These are phyloP conservation scores for Acleris literana DNA, from an alignment of 2,888 invertebrate species.

Conservation along the genomic window DNA sequence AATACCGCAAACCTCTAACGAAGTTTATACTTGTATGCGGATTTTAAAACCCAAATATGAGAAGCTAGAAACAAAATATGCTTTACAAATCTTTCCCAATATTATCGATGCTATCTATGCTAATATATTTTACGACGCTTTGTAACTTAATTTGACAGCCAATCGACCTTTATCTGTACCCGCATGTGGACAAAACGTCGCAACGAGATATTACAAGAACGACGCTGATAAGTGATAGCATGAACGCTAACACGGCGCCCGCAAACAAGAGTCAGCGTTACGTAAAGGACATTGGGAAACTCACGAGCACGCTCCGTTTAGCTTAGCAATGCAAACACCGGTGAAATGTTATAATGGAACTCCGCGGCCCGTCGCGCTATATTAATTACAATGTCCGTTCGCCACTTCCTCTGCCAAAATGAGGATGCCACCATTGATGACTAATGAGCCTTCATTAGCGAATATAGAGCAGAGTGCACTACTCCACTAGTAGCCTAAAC, in stretches of 20 bases:
- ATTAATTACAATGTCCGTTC: conserved; percentile 55
- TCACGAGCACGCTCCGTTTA: conserved; percentile 6
- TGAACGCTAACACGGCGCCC: conserved; percentile 1
- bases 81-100: too few species aligned
- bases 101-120: too few species aligned
- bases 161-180: not conserved
- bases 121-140: too few species aligned
- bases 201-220: not conserved
- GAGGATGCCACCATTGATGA: conserved; percentile 42
- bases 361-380: conserved; percentile 46
- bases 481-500: conserved; percentile 12
- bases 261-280: conserved; percentile 24
- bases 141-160: not conserved
- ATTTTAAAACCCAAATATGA: too few species aligned
- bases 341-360: conserved; percentile 30
- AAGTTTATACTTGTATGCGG: too few species aligned
- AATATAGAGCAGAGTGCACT: conserved; percentile 19
- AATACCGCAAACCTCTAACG: too few species aligned
- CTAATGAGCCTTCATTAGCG: conserved; percentile 15
- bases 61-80: too few species aligned
- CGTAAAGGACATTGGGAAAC: conserved; percentile 12
- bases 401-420: conserved; percentile 53
- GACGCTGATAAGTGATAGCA: conserved; percentile 8
- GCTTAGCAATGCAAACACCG: not conserved
- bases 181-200: not conserved